Evolutionary conservation across 2,888 invertebrate genomes (phyloP), one percentile per base, ranked within the genome.

Genomic region (Cephonodes hylas): DNA sequence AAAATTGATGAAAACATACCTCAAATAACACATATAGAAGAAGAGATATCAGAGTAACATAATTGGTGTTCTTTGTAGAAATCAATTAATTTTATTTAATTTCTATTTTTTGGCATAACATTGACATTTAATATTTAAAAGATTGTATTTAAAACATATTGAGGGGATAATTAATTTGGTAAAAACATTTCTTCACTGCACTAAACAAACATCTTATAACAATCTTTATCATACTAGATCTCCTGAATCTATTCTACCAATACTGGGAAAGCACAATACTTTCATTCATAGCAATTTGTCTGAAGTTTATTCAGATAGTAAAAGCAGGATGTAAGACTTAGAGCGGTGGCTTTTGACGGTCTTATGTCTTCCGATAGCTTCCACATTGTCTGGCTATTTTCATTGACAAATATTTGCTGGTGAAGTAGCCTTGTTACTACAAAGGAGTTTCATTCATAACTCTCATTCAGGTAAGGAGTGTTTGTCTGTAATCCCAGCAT

Each of bases 341-440:
- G 13, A 53, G 38, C 46, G 59, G 59, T 59, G 59, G n/a, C 44
- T 59, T 59, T 59, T 59, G 59, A 53, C 15, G 27, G 53, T 15
- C 27, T 53, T 31, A 48, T 27, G 27, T 42, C 23, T 42, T 42
- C 15, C 38, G 42, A 23, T 23, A 22, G 58, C 38, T 58, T 23
- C 23, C 23, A 58, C 15, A 58, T 58, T 58, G 58, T 58, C 10
- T 38, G 22, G 8, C 15, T 10, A 23, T 22, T 22, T 23, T 58
- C 58, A 58, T 58, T 53, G 53, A 53, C 31, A 53, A 53, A 53
- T 53, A 53, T 53, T 53, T 53, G 53, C 53, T 18, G 31, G 15
- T 53, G 53, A 23, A 46, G 46, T 46, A 53, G 31, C 18, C 31
- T 31, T 53, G 18, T 53, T 27, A 18, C 18, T 15, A 18, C 8